phyloP scores from a whole-genome alignment of 2,113 vertebrate genomes.

The Rhagologus leucostigma region DNA sequence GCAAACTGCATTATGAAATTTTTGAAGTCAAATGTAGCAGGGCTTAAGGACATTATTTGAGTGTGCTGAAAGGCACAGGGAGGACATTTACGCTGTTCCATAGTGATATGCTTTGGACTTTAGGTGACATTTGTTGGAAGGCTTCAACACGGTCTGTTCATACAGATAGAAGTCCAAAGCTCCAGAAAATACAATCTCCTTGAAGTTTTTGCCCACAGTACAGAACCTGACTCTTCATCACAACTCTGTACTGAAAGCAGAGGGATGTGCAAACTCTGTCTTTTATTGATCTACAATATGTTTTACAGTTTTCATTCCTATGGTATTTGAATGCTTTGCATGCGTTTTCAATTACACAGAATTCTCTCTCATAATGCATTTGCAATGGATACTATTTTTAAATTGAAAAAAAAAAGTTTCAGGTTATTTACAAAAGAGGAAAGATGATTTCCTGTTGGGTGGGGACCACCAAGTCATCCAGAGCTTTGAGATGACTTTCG shows the following conservation, averaged over 20 bases:
- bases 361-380: neutral
- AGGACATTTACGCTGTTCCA: neutral
- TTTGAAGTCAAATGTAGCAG: neutral
- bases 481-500: neutral
- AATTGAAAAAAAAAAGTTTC: neutral
- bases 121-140: neutral
- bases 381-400: neutral
- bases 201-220: neutral
- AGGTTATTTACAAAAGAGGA: neutral
- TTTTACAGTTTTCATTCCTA: neutral
- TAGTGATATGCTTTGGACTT: neutral
- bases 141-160: neutral
- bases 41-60: neutral
- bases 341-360: neutral
- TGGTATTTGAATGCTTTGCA: neutral
- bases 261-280: neutral
- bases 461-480: neutral
- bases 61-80: neutral
- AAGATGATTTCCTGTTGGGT: neutral
- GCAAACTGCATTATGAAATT: neutral
- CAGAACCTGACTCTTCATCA: neutral
- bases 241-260: neutral
- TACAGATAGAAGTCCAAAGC: neutral
- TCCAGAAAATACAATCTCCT: neutral
- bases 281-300: neutral